These are phyloP conservation scores for Rhipidura dahli DNA, from an alignment of 2,113 vertebrate species.

Conservation along the genomic window DNA sequence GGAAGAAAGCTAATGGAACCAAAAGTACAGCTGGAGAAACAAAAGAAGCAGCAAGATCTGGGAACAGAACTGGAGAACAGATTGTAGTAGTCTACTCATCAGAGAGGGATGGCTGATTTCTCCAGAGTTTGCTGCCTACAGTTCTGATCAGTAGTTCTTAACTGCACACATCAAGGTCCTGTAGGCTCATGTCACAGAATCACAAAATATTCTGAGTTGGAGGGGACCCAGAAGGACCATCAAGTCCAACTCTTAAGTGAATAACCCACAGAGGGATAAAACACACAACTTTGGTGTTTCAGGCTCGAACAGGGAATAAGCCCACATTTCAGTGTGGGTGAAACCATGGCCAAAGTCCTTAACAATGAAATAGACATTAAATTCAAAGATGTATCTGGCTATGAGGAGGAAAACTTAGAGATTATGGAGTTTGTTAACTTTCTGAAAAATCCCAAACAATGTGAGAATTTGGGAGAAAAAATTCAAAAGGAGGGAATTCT, in stretches of 20 bases:
- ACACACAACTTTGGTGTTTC: not conserved
- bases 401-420: constrained; percentile 89
- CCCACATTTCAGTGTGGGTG: constrained; percentile 86
- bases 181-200: constrained; percentile 67
- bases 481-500: constrained; percentile 90
- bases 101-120: constrained; percentile 77
- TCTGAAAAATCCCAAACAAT: constrained; percentile 91
- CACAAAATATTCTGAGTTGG: not conserved
- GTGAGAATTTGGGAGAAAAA: constrained; percentile 90
- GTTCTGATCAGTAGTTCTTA: constrained; percentile 85
- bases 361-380: constrained; percentile 90
- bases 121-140: constrained; percentile 86
- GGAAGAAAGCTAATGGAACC: not conserved
- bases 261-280: not conserved
- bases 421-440: constrained; percentile 95
- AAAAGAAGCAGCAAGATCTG: constrained; percentile 77
- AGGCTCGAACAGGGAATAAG: constrained; percentile 77
- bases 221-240: not conserved
- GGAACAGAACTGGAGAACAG: constrained; percentile 87
- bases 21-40: not conserved
- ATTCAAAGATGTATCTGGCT: constrained; percentile 91
- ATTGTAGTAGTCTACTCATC: constrained; percentile 85
- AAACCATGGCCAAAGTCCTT: constrained; percentile 88
- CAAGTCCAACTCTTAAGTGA: not conserved
- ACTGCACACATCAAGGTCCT: constrained; percentile 82